Conservation (phyloP, 2,888 invertebrate species). For the Drepanosiphum platanoidis region DNA sequence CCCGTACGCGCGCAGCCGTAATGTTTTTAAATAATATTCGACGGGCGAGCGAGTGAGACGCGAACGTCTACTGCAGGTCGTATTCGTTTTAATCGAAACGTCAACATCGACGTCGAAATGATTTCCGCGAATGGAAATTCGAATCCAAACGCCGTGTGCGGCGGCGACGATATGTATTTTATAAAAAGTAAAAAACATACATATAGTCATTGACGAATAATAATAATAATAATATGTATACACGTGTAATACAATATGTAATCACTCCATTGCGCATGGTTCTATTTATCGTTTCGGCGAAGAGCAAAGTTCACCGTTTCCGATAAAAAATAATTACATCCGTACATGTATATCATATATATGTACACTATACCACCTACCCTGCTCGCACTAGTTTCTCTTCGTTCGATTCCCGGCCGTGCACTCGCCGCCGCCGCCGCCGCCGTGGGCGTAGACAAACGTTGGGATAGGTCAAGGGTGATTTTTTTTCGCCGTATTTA, state of each 20-base stretch:
- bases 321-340: constrained; percentile 15
- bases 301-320: neutral
- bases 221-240: neutral
- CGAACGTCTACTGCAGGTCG: too few relatives aligned
- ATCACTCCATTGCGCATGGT: neutral
- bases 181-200: too few relatives aligned
- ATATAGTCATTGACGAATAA: too few relatives aligned
- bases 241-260: neutral
- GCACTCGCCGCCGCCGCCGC: neutral
- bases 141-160: too few relatives aligned
- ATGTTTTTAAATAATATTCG: too few relatives aligned
- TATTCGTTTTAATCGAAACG: too few relatives aligned
- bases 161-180: too few relatives aligned
- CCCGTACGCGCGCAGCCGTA: too few relatives aligned
- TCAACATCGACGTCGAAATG: too few relatives aligned
- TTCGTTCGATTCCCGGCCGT: neutral
- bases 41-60: too few relatives aligned
- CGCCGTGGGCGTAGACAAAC: neutral
- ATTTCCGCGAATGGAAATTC: too few relatives aligned
- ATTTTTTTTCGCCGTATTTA: neutral
- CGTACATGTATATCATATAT: neutral
- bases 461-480: constrained; percentile 16
- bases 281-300: neutral
- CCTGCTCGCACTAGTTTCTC: too few relatives aligned
- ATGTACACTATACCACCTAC: neutral